A percentile compares a stretch with the other conserved stretches of the same genome.
These are phyloP conservation scores for Tychaedon coryphoeus DNA, from an alignment of 2,113 vertebrate genomes.

Conservation along the genomic window DNA sequence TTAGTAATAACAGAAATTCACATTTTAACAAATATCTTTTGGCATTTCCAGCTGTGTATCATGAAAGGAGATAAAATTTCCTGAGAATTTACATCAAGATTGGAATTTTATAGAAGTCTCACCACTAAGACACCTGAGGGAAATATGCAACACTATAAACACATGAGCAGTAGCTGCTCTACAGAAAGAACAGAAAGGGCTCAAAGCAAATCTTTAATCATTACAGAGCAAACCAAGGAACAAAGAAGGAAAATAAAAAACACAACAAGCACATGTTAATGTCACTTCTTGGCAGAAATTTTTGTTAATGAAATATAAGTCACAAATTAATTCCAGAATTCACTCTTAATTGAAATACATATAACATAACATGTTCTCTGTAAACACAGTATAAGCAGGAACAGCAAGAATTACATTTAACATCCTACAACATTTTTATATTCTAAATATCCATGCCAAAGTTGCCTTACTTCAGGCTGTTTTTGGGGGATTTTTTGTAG, in stretches of 20 bases:
- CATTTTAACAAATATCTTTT: not conserved
- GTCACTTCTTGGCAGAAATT: not conserved
- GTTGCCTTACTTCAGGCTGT: not conserved
- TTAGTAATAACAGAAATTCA: not conserved
- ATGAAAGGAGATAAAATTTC: not conserved
- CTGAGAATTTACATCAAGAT: not conserved
- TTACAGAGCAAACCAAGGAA: not conserved
- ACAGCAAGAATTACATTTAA: not conserved
- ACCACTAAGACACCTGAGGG: not conserved
- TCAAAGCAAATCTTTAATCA: not conserved
- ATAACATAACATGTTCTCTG: not conserved
- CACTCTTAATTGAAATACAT: not conserved
- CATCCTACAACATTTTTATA: not conserved
- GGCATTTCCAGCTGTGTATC: not conserved
- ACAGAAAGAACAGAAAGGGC: not conserved
- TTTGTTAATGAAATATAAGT: not conserved
- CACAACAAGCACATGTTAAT: not conserved
- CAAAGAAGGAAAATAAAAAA: not conserved
- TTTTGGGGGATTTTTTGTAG: not conserved
- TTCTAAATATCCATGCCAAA: not conserved
- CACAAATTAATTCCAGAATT: not conserved
- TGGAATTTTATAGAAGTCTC: not conserved
- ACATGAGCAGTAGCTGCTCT: not conserved
- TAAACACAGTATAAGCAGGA: not conserved
- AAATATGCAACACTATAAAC: not conserved